Conservation (phyloP, 2,797 vertebrate species). For the Xenops minutus region DNA sequence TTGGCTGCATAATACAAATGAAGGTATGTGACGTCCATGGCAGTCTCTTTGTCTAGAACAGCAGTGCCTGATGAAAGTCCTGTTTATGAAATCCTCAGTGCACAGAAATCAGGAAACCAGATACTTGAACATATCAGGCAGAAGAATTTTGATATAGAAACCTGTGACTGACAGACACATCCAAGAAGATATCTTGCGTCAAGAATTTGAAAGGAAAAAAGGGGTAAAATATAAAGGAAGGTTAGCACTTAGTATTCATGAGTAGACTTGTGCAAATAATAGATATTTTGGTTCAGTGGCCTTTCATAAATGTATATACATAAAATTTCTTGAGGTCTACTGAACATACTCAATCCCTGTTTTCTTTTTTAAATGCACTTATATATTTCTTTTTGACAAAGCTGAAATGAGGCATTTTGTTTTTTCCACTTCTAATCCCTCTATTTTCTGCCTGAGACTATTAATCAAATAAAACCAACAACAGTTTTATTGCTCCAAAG, state of each 20-base stretch:
- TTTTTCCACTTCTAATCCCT: not conserved
- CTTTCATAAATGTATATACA: not conserved
- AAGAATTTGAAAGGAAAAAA: not conserved
- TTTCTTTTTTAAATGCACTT: not conserved
- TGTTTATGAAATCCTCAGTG: not conserved
- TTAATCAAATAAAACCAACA: constrained; percentile 2
- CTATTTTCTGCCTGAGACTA: not conserved
- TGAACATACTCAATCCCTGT: not conserved
- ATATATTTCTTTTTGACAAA: not conserved
- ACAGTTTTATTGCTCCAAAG: not conserved
- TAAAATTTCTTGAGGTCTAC: not conserved
- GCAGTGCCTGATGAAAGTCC: not conserved
- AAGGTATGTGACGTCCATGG: not conserved
- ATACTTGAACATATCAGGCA: not conserved
- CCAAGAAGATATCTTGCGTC: not conserved
- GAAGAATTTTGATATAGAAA: not conserved
- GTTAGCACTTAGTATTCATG: not conserved
- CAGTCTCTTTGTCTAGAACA: not conserved
- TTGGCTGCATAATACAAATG: not conserved
- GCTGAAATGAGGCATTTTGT: not conserved
- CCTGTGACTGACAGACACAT: not conserved
- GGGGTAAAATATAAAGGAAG: not conserved
- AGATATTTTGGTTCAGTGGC: not conserved
- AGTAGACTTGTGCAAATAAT: not conserved
- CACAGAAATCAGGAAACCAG: not conserved